Evolutionary conservation across 1,140 invertebrate genomes (phyloP), one percentile per base, ranked within the genome.

Genomic region (Brachionus paranguensis): DNA sequence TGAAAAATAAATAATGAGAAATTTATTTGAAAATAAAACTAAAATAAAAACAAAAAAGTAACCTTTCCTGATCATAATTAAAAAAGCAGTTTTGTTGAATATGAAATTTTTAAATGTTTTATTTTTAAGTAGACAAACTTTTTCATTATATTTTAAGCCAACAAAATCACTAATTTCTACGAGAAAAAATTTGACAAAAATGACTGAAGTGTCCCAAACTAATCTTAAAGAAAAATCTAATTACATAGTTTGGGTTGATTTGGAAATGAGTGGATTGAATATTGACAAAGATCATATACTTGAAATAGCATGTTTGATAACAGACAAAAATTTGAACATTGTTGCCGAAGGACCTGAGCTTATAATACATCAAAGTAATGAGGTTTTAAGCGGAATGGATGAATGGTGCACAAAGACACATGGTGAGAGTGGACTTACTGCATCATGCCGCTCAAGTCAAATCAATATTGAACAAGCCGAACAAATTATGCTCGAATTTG

Each of bases 231-330:
- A 55, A 14, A 64, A 37, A 60, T 29, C 41, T 43, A 60, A 84
- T 5, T 74, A 84, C n/a, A 70, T 84, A 14, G 83, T 84, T 5
- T 84, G 83, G 83, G 60, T 84, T 65, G 83, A 84, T 47, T 47
- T 84, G 43, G 83, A 95, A 91, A 94, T 95, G 94, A 94, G 93
- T 12, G 93, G 93, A 5, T 88, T 98, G 12, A 91, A 96, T 89
- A 87, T 93, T 68, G 90, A 93, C 1, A 93, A 90, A 84, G 93
- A 95, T 88, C 91, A 93, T 84, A 94, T 98, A 37, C 88, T 98
- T 85, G 96, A 98, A 91, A 92, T 96, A 84, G 94, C 95, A 0
- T 95, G 94, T 88, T 87, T 97, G 43, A 90, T 98, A 33, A 97
- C 95, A 0, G 94, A 97, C 27, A 81, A 64, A 68, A 55, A 81